A percentile compares a stretch with the other conserved stretches of the same genome.
Conservation (phyloP, 2,113 vertebrate species). For the Podiceps cristatus region DNA sequence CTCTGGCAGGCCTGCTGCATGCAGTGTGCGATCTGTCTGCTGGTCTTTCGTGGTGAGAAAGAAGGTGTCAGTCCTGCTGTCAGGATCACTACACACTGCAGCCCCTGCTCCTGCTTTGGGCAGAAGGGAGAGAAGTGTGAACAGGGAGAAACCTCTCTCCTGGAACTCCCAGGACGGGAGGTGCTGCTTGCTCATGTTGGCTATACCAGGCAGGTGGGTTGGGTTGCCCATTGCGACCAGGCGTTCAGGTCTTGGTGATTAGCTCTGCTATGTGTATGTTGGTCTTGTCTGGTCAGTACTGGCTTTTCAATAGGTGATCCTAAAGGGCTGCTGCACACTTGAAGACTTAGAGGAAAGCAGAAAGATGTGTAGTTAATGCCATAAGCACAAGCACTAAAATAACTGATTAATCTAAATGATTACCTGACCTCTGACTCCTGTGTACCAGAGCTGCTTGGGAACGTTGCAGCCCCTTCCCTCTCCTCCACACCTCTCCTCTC, state of each 20-base stretch:
- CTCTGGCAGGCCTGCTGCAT: neutral
- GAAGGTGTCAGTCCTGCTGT: neutral
- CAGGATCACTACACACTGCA: neutral
- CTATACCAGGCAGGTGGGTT: neutral
- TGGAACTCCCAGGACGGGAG: neutral
- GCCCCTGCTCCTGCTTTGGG: neutral
- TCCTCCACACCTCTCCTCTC: neutral
- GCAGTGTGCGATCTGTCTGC: accelerated
- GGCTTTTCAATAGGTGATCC: neutral
- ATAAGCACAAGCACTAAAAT: neutral
- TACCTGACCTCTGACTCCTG: neutral
- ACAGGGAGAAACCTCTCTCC: neutral
- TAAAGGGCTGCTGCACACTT: neutral
- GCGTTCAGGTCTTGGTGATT: neutral
- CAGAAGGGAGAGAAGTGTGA: neutral
- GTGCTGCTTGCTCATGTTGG: accelerated
- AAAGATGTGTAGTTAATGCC: neutral
- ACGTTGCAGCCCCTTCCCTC: neutral
- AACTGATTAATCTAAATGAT: neutral
- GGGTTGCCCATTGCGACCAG: accelerated
- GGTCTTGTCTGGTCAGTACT: neutral
- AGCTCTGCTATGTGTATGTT: accelerated
- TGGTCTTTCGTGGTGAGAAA: neutral
- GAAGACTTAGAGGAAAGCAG: neutral
- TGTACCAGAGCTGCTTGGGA: neutral